Conservation (phyloP, 2,888 invertebrate species). For the Cerceris rybyensis region DNA sequence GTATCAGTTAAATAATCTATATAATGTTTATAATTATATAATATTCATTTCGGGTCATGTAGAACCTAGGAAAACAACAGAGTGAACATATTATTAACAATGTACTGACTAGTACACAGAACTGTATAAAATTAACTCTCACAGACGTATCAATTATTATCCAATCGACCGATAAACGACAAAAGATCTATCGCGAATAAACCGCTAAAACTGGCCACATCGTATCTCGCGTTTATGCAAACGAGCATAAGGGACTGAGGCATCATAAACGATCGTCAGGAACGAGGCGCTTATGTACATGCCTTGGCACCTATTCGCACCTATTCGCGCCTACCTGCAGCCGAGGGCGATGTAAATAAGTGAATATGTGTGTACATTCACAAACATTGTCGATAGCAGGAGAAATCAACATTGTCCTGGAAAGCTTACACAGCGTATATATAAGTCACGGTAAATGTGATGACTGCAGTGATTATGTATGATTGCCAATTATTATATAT, state of each 20-base stretch:
- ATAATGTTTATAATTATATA: too few species aligned
- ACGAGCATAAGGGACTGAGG: not conserved
- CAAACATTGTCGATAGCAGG: not conserved
- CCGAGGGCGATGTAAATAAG: slow-evolving; percentile 12
- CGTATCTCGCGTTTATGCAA: not conserved
- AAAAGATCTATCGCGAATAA: too few species aligned
- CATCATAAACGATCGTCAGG: not conserved
- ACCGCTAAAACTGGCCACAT: not conserved
- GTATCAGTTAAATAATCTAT: too few species aligned
- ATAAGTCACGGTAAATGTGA: too few species aligned
- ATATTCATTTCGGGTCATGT: too few species aligned
- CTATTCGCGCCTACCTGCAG: slow-evolving; percentile 11
- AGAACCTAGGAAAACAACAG: too few species aligned
- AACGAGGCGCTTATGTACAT: slow-evolving; percentile 6
- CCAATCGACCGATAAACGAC: too few species aligned
- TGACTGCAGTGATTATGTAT: too few species aligned
- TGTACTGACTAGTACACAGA: too few species aligned
- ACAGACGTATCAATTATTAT: not conserved
- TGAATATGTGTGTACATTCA: slow-evolving; percentile 22
- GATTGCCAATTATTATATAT: too few species aligned
- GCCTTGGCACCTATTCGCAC: not conserved
- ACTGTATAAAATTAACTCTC: too few species aligned
- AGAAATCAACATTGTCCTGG: slow-evolving; percentile 19
- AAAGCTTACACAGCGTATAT: slow-evolving; percentile 14
- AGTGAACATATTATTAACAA: too few species aligned